Percentiles rank a stretch among this genome's conserved stretches.
Conservation (phyloP, 2,113 vertebrate genomes). For the Ammospiza nelsoni region DNA sequence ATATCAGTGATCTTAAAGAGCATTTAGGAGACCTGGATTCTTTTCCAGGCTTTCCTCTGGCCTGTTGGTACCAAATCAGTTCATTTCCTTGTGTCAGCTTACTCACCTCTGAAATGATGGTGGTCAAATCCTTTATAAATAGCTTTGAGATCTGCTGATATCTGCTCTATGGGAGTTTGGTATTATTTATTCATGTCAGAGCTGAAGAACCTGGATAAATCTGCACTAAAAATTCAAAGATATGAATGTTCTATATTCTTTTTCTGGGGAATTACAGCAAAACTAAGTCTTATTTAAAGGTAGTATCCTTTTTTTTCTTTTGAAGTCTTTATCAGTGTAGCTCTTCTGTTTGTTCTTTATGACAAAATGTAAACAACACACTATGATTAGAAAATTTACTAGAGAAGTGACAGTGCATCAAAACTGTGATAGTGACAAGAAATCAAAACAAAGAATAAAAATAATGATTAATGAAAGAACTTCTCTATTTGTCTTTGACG, state of each 20-base stretch:
- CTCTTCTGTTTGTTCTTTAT: conserved; percentile 4
- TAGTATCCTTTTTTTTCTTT: background rate
- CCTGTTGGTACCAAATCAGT: background rate
- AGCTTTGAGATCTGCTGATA: background rate
- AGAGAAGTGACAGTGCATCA: conserved; percentile 7
- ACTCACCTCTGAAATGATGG: background rate
- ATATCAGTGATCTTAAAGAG: background rate
- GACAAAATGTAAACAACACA: background rate
- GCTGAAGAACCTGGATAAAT: background rate
- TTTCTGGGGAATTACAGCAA: background rate
- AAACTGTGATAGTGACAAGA: conserved; percentile 1
- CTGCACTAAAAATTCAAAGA: background rate
- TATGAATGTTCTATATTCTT: background rate
- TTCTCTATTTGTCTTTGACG: background rate
- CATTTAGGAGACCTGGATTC: background rate
- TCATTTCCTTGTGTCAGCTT: background rate
- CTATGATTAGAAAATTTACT: background rate
- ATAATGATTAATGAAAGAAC: conserved; percentile 9
- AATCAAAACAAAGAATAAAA: conserved; percentile 28
- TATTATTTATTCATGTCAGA: background rate
- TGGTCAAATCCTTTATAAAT: background rate
- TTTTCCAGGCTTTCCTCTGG: background rate
- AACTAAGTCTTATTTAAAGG: background rate
- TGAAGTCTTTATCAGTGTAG: background rate
- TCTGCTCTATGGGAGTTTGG: background rate